These are phyloP conservation scores for Poecile montanus DNA, from an alignment of 2,797 vertebrate genomes.

Conservation along the genomic window DNA sequence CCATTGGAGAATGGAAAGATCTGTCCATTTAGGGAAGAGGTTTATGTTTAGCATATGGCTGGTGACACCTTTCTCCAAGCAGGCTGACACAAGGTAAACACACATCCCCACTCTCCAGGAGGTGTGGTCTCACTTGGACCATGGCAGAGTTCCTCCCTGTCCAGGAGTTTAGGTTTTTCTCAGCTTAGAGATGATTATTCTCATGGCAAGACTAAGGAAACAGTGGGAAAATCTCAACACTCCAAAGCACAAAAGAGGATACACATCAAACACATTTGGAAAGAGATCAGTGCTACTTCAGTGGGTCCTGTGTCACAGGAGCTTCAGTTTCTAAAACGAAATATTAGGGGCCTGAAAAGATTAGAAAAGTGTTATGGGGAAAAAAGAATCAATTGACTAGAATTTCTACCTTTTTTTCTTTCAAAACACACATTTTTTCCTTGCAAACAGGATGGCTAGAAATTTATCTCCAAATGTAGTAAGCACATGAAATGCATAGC, in stretches of 20 bases:
- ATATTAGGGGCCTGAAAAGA: constrained; percentile 22
- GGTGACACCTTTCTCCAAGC: not conserved
- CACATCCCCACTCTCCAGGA: not conserved
- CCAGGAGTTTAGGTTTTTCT: not conserved
- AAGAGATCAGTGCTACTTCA: constrained; percentile 19
- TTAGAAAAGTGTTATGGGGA: constrained; percentile 27
- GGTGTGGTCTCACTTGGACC: not conserved
- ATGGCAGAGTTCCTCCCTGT: not conserved
- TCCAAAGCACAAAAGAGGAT: not conserved
- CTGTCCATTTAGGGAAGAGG: not conserved
- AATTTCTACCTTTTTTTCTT: not conserved
- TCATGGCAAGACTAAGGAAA: not conserved
- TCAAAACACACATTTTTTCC: not conserved
- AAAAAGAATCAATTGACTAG: not conserved
- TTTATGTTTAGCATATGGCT: not conserved
- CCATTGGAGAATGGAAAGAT: not conserved
- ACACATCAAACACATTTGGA: not conserved
- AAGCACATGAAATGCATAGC: constrained; percentile 58
- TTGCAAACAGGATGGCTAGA: constrained; percentile 51
- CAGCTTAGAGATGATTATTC: not conserved
- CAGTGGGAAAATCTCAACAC: not conserved
- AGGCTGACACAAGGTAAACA: not conserved
- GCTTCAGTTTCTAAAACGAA: constrained; percentile 44
- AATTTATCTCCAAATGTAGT: constrained; percentile 51
- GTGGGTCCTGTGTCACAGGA: not conserved